phyloP scores from a whole-genome alignment of 2,888 invertebrate species.

The Andrena trimmerana region DNA sequence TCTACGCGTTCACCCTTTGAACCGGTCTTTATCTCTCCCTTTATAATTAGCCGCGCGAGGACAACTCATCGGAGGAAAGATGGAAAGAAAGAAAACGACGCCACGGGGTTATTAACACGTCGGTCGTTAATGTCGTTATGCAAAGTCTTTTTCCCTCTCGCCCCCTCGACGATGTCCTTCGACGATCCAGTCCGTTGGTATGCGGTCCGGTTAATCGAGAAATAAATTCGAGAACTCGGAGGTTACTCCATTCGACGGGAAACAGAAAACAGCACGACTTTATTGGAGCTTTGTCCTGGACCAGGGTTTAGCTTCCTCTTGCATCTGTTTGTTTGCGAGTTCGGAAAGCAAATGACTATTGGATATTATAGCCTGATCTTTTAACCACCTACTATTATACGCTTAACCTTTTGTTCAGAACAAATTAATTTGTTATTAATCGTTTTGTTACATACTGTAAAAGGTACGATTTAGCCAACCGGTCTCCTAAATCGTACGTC shows the following conservation, averaged over 20 bases:
- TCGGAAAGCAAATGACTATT: no score
- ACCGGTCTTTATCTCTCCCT: slow-evolving; percentile 27
- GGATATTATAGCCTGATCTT: no score
- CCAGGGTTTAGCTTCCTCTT: background rate
- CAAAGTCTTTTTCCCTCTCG: slow-evolving; percentile 14
- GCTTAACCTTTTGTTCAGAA: no score
- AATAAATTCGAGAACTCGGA: background rate
- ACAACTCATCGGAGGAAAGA: slow-evolving; percentile 10
- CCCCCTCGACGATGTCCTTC: slow-evolving; percentile 15
- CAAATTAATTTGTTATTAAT: no score
- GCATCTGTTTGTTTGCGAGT: no score
- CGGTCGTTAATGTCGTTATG: slow-evolving; percentile 32
- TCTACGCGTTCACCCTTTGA: slow-evolving; percentile 46
- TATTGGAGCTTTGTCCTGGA: no score
- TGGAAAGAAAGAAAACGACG: background rate
- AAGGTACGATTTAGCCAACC: no score
- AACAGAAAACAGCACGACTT: background rate
- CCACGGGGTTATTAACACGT: slow-evolving; percentile 52
- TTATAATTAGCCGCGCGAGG: slow-evolving; percentile 51
- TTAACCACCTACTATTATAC: no score
- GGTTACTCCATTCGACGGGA: background rate
- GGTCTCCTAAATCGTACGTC: no score
- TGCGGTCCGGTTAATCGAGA: background rate
- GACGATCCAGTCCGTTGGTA: background rate
- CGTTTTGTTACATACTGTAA: no score